Evolutionary conservation across 2,888 invertebrate genomes (phyloP).

Genomic region (Calameuta pallipes): DNA sequence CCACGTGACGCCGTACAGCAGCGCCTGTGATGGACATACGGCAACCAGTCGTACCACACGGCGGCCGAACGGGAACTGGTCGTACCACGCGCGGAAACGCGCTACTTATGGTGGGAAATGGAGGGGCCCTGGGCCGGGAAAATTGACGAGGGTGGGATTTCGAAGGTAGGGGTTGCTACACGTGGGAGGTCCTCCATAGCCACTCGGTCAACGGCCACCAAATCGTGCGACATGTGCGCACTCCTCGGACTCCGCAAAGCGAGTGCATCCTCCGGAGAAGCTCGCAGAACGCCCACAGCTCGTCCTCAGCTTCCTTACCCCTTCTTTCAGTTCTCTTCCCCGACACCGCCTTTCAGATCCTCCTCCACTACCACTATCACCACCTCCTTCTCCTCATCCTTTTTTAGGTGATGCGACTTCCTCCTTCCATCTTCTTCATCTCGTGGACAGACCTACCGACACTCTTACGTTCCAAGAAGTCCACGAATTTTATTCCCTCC

Average conservation of each 20-base stretch:
- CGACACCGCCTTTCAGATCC: slow-evolving; percentile 40
- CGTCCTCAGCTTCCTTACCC: slow-evolving; percentile 70
- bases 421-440: slow-evolving; percentile 4
- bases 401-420: slow-evolving; percentile 11
- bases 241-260: slow-evolving; percentile 16
- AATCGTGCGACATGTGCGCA: slow-evolving; percentile 14
- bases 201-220: slow-evolving; percentile 25
- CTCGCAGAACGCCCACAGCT: slow-evolving; percentile 63
- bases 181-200: slow-evolving; percentile 26
- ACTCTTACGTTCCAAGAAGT: background rate
- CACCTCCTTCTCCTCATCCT: slow-evolving; percentile 13
- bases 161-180: slow-evolving; percentile 15
- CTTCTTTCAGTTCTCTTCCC: slow-evolving; percentile 67
- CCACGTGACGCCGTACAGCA: slow-evolving; percentile 28
- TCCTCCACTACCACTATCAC: slow-evolving; percentile 17
- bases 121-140: slow-evolving; percentile 14
- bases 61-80: slow-evolving; percentile 55
- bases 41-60: slow-evolving; percentile 36
- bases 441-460: background rate
- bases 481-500: background rate
- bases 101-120: slow-evolving; percentile 52
- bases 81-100: slow-evolving; percentile 50
- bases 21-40: slow-evolving; percentile 26
- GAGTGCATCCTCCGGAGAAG: slow-evolving; percentile 16
- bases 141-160: background rate